A percentile compares a stretch with the other conserved stretches of the same genome.
These are phyloP conservation scores for Ginglymostoma cirratum DNA, from an alignment of 2,113 vertebrate species.

Conservation along the genomic window DNA sequence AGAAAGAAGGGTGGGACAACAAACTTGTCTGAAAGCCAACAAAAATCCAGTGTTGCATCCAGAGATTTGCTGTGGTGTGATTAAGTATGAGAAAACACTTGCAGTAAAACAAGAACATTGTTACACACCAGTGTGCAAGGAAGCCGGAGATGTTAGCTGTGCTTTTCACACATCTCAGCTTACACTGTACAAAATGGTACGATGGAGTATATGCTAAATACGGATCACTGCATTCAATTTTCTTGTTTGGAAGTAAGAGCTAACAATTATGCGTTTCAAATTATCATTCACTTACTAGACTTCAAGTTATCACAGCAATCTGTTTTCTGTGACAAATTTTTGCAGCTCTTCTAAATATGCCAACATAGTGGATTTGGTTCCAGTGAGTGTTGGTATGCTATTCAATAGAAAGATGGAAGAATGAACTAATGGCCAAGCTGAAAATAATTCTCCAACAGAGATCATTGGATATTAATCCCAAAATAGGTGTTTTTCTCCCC, in stretches of 20 bases:
- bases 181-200: neutral
- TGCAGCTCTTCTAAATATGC: neutral
- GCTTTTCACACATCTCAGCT: neutral
- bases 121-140: neutral
- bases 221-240: neutral
- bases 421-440: neutral
- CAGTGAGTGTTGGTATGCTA: neutral
- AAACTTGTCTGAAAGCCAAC: neutral
- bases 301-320: neutral
- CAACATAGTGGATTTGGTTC: neutral
- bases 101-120: neutral
- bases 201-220: neutral
- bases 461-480: neutral
- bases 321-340: neutral
- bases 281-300: neutral
- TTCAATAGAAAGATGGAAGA: neutral
- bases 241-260: neutral
- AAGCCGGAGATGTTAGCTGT: neutral
- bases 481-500: neutral
- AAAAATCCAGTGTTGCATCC: neutral
- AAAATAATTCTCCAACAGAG: neutral
- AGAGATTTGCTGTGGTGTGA: neutral
- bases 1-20: neutral
- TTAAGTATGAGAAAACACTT: neutral
- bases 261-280: neutral